These are phyloP conservation scores for Nyctibius bracteatus DNA, from an alignment of 2,113 vertebrate genomes.

Conservation along the genomic window DNA sequence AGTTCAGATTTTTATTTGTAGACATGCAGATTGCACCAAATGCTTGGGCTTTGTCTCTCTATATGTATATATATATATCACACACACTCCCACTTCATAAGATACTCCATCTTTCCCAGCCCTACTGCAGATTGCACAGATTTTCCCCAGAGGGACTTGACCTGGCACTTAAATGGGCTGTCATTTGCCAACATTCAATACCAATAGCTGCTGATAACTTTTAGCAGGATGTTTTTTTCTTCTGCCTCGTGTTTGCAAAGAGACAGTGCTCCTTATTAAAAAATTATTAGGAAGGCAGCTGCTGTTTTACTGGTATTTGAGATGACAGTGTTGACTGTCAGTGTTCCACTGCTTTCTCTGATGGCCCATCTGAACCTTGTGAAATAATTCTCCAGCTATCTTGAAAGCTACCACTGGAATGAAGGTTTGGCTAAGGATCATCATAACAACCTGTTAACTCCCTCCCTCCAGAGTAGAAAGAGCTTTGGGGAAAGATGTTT, in stretches of 20 bases:
- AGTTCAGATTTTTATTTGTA: not conserved
- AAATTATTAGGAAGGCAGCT: not conserved
- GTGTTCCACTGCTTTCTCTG: not conserved
- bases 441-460: not conserved
- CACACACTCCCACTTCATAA: not conserved
- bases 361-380: not conserved
- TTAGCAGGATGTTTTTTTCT: not conserved
- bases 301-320: not conserved
- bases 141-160: not conserved
- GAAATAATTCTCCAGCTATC: not conserved
- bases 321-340: not conserved
- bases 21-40: not conserved
- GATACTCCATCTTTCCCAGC: not conserved
- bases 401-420: not conserved
- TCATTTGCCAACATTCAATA: not conserved
- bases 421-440: not conserved
- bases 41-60: not conserved
- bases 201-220: not conserved
- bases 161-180: not conserved
- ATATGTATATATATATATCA: not conserved
- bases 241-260: not conserved
- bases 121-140: not conserved
- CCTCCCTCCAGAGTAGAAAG: not conserved
- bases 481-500: not conserved
- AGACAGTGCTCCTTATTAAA: not conserved